Base-by-base conservation (phyloP, 2,888 invertebrate genomes). In the Melanostoma scalare region DNA sequence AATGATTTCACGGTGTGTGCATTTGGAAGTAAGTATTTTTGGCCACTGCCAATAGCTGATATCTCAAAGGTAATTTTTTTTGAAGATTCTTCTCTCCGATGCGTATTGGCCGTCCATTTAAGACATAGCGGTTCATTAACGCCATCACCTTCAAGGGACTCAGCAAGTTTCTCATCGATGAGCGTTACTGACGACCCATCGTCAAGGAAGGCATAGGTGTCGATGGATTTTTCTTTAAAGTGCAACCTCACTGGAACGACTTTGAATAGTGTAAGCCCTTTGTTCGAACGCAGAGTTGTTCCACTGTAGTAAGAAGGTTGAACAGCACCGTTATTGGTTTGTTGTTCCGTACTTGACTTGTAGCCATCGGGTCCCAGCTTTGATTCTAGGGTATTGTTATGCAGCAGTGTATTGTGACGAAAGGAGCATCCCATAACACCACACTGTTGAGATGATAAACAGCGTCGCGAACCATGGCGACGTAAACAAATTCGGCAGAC, bases 401-500 rank as follows among this genome's bases (percentile, higher is more conserved):
- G 84, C 9, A 84, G 42, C 6, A 85, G 71, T 0, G 76, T 31
- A 38, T 85, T 67, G 42, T 82, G 82, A 3, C 75, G 60, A 53
- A 53, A 74, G 3, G 56, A 77, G 10, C 80, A 77, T 31, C 73
- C 55, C 36, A 71, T 50, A 2, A 72, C 35, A 6, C 55, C 69
- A 35, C 80, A 85, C 36, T 58, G 42, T 35, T 46, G 42, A 10
- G 55, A 42, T 10, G 73, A 73, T 10, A 46, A 5, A 55, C 77
- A 81, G 4, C 77, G 60, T 3, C 58, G 65, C 4, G n/a, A 40
- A 2, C 63, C 65, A 52, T 81, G 72, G 42, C 53, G 60, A 9
- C 58, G 67, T 9, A 85, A 53, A 33, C 73, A 85, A 10, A 58
- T 67, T 4, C 75, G 40, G 33, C 85, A 82, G 0, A 78, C 6